These are phyloP conservation scores for Bicyclus anynana DNA, from an alignment of 1,140 invertebrate species.

Conservation along the genomic window DNA sequence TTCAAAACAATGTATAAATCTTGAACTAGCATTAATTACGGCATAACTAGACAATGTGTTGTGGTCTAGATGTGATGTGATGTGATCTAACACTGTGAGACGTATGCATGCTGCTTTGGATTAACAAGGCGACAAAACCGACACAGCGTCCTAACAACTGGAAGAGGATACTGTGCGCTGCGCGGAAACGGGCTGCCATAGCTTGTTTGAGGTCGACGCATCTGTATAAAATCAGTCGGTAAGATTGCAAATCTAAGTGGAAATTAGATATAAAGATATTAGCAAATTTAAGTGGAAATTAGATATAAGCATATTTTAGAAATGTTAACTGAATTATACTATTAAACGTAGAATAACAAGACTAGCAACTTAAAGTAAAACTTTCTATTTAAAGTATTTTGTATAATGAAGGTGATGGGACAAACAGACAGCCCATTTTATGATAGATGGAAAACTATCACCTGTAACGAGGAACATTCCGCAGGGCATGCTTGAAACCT, in stretches of 20 bases:
- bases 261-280: not conserved
- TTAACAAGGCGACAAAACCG: conserved; percentile 84
- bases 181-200: conserved; percentile 95
- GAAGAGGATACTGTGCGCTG: conserved; percentile 94
- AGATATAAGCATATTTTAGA: not conserved
- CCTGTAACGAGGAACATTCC: no score
- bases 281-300: not conserved
- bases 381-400: no score
- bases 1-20: no score
- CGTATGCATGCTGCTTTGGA: conserved; percentile 65
- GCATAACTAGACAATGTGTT: no score
- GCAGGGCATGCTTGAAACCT: no score
- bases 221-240: conserved; percentile 95
- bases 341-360: no score
- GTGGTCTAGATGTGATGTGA: not conserved
- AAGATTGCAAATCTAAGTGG: conserved; percentile 33
- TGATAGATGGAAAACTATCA: no score
- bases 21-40: no score
- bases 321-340: no score
- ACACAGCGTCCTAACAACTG: conserved; percentile 85
- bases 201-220: conserved; percentile 96
- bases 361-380: no score
- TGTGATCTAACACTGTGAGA: conserved; percentile 24
- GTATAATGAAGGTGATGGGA: no score
- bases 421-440: no score